Evolutionary conservation across 2,113 vertebrate species (phyloP), one percentile per base, ranked within the genome.

Genomic region (Lagopus leucura): DNA sequence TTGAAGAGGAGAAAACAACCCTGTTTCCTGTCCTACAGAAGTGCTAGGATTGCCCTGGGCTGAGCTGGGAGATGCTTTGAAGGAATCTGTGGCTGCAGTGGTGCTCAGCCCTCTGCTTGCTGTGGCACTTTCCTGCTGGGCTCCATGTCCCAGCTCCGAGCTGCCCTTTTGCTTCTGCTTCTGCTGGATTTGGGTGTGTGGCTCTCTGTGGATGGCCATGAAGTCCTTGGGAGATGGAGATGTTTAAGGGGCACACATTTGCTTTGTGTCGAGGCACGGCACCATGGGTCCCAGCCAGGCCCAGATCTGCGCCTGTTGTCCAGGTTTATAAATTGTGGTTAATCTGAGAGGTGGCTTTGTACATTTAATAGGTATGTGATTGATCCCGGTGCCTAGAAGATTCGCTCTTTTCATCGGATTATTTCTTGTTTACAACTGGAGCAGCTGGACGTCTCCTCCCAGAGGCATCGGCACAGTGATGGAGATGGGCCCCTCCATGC

Each of bases 381-480:
- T 89, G 93, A 90, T 89, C 42, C 66, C 30, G 52, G 60, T 88
- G 86, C 84, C 72, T 88, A 47, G 79, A 60, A 91, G 69, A 66
- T 81, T 11, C 83, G 47, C 92, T 11, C 6, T 89, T 93, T 91
- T 90, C 91, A 65, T 66, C 72, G 19, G 71, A 48, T 91, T 88
- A 55, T 81, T 86, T 76, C 88, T 95, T 92, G 92, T 94, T 95
- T 94, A 83, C 92, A 91, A 94, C 86, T n/a, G 38, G 89, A 86
- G 85, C 69, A 82, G 85, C 71, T 84, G 81, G 65, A 90, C 66
- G 43, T 64, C 89, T 76, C 34, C 34, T 91, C 14, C 71, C 40
- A 47, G 20, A 84, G 64, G 70, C 45, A 93, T 36, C 40, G 86
- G n/a, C 54, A 47, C 10, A 3, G 2, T 8, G 48, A 45, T 63